phyloP scores from a whole-genome alignment of 2,113 vertebrate genomes.

The Scatophagus argus region DNA sequence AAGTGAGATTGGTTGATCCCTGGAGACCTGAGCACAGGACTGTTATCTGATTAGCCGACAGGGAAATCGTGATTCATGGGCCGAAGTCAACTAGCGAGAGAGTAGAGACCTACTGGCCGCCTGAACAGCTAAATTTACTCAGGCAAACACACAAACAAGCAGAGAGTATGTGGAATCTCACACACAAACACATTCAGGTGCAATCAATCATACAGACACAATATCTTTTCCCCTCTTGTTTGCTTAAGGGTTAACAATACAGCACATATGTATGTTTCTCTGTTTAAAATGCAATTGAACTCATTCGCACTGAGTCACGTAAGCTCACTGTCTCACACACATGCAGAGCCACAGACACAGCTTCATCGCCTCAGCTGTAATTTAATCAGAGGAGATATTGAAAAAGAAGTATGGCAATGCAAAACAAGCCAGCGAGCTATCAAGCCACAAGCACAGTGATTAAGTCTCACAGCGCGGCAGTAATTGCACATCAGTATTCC shows the following conservation, averaged over 20 bases:
- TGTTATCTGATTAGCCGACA: constrained; percentile 70
- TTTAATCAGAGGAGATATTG: constrained; percentile 68
- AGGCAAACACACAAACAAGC: background rate
- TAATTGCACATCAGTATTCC: constrained; percentile 43
- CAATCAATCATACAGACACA: constrained; percentile 21
- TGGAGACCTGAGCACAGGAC: constrained; percentile 52
- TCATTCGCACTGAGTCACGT: background rate
- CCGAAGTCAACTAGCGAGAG: constrained; percentile 26
- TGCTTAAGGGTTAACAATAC: background rate
- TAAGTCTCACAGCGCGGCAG: constrained; percentile 21
- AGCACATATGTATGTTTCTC: background rate
- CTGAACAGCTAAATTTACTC: constrained; percentile 49
- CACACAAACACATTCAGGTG: background rate
- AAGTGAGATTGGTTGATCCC: constrained; percentile 54
- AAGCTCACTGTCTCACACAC: background rate
- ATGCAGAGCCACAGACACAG: constrained; percentile 7
- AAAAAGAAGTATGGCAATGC: constrained; percentile 32
- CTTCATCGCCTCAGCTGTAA: constrained; percentile 70
- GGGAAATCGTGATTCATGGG: constrained; percentile 69
- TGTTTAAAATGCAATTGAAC: background rate
- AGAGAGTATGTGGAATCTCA: too few relatives aligned
- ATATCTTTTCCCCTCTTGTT: background rate
- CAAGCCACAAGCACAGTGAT: constrained; percentile 54
- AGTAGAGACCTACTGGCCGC: constrained; percentile 25
- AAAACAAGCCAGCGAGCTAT: constrained; percentile 46